Percentiles rank a stretch among this genome's conserved stretches.
phyloP scores from a whole-genome alignment of 2,888 invertebrate genomes.

The Crepidodera aurea region DNA sequence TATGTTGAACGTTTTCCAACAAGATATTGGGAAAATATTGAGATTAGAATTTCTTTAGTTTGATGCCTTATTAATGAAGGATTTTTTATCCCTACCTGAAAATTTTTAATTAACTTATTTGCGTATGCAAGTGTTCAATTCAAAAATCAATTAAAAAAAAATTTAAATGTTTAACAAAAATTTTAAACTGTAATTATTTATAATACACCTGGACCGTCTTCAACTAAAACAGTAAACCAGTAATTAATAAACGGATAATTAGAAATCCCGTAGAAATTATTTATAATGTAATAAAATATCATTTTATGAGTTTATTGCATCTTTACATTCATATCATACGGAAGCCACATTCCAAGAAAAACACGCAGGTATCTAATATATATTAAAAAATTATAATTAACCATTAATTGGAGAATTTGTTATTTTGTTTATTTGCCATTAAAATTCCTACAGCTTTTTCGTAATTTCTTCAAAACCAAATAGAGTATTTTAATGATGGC shows the following conservation, averaged over 20 bases:
- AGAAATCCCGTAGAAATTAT: neutral
- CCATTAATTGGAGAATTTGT: conserved; percentile 2
- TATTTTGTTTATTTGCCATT: conserved; percentile 7
- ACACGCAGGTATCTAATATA: neutral
- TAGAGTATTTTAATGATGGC: conserved; percentile 4
- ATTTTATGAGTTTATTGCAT: conserved; percentile 5
- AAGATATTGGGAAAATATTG: too few species aligned
- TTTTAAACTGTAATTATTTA: too few species aligned
- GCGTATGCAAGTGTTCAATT: too few species aligned
- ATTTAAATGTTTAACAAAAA: too few species aligned
- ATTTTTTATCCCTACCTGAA: too few species aligned
- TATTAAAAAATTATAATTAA: conserved; percentile 3
- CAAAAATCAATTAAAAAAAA: too few species aligned
- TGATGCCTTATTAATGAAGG: too few species aligned
- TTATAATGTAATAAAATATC: conserved; percentile 11
- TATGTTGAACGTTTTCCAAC: too few species aligned
- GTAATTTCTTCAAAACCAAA: conserved; percentile 7
- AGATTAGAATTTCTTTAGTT: too few species aligned
- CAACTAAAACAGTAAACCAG: too few species aligned
- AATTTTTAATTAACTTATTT: too few species aligned
- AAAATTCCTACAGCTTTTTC: neutral
- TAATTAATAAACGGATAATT: neutral
- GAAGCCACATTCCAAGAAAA: conserved; percentile 3
- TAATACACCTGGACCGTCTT: too few species aligned
- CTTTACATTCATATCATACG: neutral